Conservation (phyloP, 2,113 vertebrate genomes). For the Oceanodroma tethys region DNA sequence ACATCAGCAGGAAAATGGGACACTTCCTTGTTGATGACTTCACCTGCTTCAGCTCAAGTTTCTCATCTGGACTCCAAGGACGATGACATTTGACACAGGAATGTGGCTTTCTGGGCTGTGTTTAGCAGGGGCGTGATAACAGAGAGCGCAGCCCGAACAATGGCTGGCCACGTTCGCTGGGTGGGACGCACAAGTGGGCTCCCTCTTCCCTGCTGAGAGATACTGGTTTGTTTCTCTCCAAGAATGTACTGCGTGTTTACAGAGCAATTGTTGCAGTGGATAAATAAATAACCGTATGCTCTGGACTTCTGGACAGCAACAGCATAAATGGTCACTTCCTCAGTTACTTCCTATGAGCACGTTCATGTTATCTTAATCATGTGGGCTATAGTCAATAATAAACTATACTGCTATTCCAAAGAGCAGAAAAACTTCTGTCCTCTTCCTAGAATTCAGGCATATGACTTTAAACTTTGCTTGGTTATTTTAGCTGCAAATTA, state of each 20-base stretch:
- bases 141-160: not conserved
- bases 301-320: not conserved
- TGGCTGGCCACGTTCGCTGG: not conserved
- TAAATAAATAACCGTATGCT: conserved; percentile 44
- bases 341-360: not conserved
- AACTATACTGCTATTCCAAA: not conserved
- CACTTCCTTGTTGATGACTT: not conserved
- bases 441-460: not conserved
- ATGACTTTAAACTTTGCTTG: not conserved
- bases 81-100: not conserved
- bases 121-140: not conserved
- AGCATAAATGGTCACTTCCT: conserved; percentile 9
- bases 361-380: not conserved
- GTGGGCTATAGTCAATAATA: not conserved
- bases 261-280: conserved; percentile 20
- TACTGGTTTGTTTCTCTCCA: not conserved
- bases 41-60: not conserved
- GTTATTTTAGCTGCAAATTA: not conserved
- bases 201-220: conserved; percentile 9
- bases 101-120: not conserved
- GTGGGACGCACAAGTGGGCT: not conserved
- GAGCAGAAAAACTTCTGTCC: not conserved
- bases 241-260: not conserved
- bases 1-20: not conserved
- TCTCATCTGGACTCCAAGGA: not conserved